Evolutionary conservation across 2,888 invertebrate genomes (phyloP).

Genomic region (Drosophila paracracens): DNA sequence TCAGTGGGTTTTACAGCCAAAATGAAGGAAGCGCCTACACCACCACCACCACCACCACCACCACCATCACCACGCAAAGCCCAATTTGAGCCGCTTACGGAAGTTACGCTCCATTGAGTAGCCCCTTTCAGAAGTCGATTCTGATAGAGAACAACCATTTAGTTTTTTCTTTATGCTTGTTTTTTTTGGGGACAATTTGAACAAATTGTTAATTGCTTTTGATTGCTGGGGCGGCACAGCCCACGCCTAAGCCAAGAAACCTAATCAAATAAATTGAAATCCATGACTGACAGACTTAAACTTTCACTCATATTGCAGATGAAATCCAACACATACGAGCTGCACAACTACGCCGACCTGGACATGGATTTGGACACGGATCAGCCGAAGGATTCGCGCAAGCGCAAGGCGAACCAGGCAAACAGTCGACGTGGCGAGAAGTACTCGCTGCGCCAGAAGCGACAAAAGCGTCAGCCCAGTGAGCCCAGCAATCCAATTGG

Average conservation of each 20-base stretch:
- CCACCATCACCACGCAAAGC: constrained; percentile 41
- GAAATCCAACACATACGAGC: constrained; percentile 74
- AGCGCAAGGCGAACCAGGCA: constrained; percentile 51
- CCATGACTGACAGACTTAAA: constrained; percentile 25
- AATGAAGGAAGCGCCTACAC: constrained; percentile 60
- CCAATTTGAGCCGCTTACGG: constrained; percentile 68
- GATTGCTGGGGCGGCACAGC: constrained; percentile 59
- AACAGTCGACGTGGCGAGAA: constrained; percentile 85
- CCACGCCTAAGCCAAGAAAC: constrained; percentile 41
- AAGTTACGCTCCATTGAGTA: constrained; percentile 63
- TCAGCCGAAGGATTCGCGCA: constrained; percentile 49
- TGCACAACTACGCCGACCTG: constrained; percentile 74
- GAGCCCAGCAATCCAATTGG: neutral
- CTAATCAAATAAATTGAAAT: constrained; percentile 24
- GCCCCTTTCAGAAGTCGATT: constrained; percentile 34
- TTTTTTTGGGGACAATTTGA: constrained; percentile 50
- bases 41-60: constrained; percentile 28
- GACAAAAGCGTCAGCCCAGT: constrained; percentile 84
- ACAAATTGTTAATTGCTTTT: constrained; percentile 76
- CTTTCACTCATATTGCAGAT: constrained; percentile 62
- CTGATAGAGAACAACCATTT: constrained; percentile 22
- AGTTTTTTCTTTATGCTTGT: constrained; percentile 8
- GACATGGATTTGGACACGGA: constrained; percentile 54
- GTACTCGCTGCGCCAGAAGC: constrained; percentile 89
- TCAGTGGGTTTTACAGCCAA: constrained; percentile 67